Percentiles rank a stretch among this genome's conserved stretches.
phyloP scores from a whole-genome alignment of 2,888 invertebrate genomes.

The Steromphala cineraria region DNA sequence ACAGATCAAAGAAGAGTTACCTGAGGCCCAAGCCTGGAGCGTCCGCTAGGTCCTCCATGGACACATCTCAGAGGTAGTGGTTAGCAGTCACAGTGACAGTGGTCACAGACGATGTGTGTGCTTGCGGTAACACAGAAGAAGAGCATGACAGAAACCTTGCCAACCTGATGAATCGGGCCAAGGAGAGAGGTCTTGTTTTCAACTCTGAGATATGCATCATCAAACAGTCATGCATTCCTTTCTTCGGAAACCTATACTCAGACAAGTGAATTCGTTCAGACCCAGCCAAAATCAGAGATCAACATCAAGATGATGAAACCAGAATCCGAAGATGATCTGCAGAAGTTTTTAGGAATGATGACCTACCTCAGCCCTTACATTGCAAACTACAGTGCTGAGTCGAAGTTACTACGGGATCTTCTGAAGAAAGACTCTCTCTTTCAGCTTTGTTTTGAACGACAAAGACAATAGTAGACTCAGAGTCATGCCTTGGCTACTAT shows the following conservation, averaged over 20 bases:
- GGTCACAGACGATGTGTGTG: conserved; percentile 30
- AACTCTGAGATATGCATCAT: conserved; percentile 27
- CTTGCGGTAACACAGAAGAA: not conserved
- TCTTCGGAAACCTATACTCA: conserved; percentile 32
- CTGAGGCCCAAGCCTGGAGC: too few relatives aligned
- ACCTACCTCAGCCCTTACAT: conserved; percentile 31
- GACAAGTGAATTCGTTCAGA: conserved; percentile 21
- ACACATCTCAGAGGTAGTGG: too few relatives aligned
- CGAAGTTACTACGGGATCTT: conserved; percentile 25
- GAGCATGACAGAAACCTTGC: conserved; percentile 35
- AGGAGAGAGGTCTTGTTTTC: conserved; percentile 32
- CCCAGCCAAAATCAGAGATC: conserved; percentile 29
- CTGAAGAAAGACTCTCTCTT: conserved; percentile 29
- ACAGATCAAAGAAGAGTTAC: too few relatives aligned
- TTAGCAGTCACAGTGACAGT: too few relatives aligned
- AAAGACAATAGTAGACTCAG: conserved; percentile 7
- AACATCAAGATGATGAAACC: conserved; percentile 33
- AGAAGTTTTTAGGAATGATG: conserved; percentile 32
- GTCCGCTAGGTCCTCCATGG: too few relatives aligned
- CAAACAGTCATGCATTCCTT: conserved; percentile 11
- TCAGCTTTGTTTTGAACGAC: conserved; percentile 22
- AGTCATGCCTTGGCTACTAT: conserved; percentile 20
- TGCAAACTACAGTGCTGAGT: conserved; percentile 16
- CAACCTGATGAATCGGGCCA: conserved; percentile 22
- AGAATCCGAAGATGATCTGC: conserved; percentile 27